Percentiles rank a stretch among this genome's conserved stretches.
phyloP scores from a whole-genome alignment of 2,797 vertebrate genomes.

The Poeciliopsis presidionis region DNA sequence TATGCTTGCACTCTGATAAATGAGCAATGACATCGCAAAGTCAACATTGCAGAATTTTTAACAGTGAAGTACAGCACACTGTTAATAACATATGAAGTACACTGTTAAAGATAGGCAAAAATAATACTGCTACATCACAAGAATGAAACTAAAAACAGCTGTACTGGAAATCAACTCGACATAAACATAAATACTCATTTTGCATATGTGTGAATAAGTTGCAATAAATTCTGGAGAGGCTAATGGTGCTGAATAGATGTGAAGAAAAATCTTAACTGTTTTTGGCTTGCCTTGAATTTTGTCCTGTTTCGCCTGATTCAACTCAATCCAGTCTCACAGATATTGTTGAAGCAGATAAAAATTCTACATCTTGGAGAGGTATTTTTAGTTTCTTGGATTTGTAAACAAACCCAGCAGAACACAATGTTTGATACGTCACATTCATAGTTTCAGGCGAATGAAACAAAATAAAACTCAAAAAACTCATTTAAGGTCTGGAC shows the following conservation, averaged over 20 bases:
- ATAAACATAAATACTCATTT: neutral
- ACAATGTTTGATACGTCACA: neutral
- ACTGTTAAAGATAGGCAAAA: neutral
- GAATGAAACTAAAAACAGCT: neutral
- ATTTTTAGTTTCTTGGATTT: neutral
- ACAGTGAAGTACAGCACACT: neutral
- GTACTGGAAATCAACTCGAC: neutral
- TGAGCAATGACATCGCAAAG: neutral
- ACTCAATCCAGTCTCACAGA: neutral
- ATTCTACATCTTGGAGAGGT: neutral
- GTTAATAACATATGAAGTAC: neutral
- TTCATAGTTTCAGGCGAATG: neutral
- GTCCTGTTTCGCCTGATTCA: neutral
- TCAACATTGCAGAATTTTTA: neutral
- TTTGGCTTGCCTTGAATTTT: neutral
- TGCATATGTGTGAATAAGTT: neutral
- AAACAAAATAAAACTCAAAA: neutral
- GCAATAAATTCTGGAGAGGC: neutral
- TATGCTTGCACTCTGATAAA: neutral
- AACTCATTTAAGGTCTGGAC: neutral
- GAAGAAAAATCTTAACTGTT: neutral
- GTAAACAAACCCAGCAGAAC: neutral
- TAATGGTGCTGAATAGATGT: neutral
- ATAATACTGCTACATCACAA: neutral
- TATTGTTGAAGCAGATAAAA: neutral